These are phyloP conservation scores for Frankliniella fusca DNA, from an alignment of 2,888 invertebrate species.

Conservation along the genomic window DNA sequence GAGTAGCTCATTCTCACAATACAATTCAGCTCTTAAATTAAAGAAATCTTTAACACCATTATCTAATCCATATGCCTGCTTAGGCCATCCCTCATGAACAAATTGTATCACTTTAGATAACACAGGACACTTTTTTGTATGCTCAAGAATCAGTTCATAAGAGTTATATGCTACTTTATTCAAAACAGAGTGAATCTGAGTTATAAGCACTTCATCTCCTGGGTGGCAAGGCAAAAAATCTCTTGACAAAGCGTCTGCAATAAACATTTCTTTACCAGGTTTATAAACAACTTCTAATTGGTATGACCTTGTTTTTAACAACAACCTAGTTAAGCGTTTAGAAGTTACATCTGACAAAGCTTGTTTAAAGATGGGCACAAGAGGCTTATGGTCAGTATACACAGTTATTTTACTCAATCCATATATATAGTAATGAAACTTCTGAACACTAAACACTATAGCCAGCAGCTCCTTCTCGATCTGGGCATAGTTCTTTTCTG, in stretches of 20 bases:
- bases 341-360: slow-evolving; percentile 37
- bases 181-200: no score
- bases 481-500: no score
- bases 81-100: not conserved
- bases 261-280: not conserved
- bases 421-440: slow-evolving; percentile 40
- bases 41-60: no score
- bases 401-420: slow-evolving; percentile 35
- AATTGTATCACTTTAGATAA: not conserved
- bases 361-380: slow-evolving; percentile 35
- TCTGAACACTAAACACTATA: slow-evolving; percentile 38
- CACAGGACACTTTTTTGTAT: not conserved
- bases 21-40: no score
- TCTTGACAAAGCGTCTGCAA: not conserved
- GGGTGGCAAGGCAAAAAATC: not conserved
- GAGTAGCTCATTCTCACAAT: no score
- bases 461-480: slow-evolving; percentile 41
- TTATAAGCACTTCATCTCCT: not conserved
- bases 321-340: slow-evolving; percentile 38
- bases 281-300: not conserved
- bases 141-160: not conserved
- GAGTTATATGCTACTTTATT: no score
- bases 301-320: not conserved
- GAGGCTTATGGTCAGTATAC: slow-evolving; percentile 37
- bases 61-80: no score